These are phyloP conservation scores for Danio choprae DNA, from an alignment of 2,797 vertebrate species.

Conservation along the genomic window DNA sequence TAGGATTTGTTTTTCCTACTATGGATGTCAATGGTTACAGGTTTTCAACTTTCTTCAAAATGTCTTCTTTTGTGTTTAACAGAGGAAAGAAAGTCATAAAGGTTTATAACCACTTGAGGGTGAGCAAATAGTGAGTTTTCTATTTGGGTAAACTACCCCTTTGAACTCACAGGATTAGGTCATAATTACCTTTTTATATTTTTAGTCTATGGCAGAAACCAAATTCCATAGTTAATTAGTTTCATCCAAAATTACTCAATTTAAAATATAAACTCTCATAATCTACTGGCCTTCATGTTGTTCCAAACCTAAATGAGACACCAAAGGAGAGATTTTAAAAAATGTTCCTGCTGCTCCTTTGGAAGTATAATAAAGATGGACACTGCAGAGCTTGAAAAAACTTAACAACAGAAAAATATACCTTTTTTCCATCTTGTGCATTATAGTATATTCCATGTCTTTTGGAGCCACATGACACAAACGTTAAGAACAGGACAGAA, in stretches of 20 bases:
- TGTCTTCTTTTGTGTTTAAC: too few relatives aligned
- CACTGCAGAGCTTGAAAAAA: too few relatives aligned
- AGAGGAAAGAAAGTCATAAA: too few relatives aligned
- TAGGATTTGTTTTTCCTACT: too few relatives aligned
- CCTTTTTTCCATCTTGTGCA: not conserved
- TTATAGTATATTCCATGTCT: not conserved
- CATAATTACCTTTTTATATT: not conserved
- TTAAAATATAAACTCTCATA: not conserved
- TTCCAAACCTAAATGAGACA: not conserved
- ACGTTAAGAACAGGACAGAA: not conserved
- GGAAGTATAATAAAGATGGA: not conserved
- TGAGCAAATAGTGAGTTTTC: too few relatives aligned
- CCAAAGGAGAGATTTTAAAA: not conserved
- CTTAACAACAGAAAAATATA: not conserved
- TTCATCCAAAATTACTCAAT: not conserved
- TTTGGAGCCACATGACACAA: not conserved
- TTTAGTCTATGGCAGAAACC: not conserved
- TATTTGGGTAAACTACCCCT: too few relatives aligned
- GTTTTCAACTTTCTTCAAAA: too few relatives aligned
- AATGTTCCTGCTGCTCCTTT: not conserved
- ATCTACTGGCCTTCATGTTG: not conserved
- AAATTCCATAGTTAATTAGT: not conserved
- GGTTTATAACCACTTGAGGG: too few relatives aligned
- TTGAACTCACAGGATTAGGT: not conserved
- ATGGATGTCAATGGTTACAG: too few relatives aligned